A percentile compares a stretch with the other conserved stretches of the same genome.
phyloP scores from a whole-genome alignment of 2,113 vertebrate genomes.

The Vidua chalybeata region DNA sequence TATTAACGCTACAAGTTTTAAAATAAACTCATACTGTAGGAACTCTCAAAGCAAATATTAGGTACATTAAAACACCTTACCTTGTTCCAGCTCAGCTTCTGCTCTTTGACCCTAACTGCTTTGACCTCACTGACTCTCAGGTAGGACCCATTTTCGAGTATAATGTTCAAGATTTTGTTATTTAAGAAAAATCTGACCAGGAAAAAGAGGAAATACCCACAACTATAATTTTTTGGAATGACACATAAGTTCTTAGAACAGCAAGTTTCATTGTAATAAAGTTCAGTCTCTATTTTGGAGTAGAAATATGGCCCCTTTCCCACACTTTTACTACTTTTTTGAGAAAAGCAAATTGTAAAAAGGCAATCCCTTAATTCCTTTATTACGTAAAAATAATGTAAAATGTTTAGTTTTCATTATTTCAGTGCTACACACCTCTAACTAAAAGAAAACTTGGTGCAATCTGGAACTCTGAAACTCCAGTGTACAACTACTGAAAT shows the following conservation, averaged over 20 bases:
- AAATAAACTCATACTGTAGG: neutral
- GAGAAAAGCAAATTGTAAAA: neutral
- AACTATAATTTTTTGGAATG: neutral
- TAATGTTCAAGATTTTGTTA: neutral
- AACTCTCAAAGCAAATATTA: neutral
- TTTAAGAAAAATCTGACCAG: neutral
- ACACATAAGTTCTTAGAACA: neutral
- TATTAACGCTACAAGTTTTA: neutral
- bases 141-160: neutral
- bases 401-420: neutral
- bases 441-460: neutral
- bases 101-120: neutral
- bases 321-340: neutral
- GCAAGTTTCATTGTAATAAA: neutral
- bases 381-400: neutral
- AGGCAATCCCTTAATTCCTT: neutral
- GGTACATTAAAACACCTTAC: neutral
- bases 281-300: neutral
- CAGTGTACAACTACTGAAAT: neutral
- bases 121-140: neutral
- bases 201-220: neutral
- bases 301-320: neutral
- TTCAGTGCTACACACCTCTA: neutral
- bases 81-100: neutral
- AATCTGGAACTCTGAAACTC: neutral